Evolutionary conservation across 1,140 invertebrate genomes (phyloP).

Genomic region (Drosophila albomicans): DNA sequence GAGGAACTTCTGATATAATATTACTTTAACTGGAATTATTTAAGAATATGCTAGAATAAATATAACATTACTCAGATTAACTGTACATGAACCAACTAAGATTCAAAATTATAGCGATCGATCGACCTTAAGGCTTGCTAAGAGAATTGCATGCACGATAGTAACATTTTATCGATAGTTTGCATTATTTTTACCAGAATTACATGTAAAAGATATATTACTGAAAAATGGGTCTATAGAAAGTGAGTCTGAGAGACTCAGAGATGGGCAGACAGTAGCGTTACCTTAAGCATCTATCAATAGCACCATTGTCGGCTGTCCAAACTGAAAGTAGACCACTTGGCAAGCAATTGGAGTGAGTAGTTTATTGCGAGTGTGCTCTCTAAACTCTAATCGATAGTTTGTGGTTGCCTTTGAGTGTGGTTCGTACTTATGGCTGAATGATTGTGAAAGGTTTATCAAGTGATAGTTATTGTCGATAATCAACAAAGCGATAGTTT

Average conservation of each 20-base stretch:
- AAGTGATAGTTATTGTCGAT: background rate
- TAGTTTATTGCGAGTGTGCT: background rate
- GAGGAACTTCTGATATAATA: no score
- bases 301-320: background rate
- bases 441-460: background rate
- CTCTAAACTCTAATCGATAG: background rate
- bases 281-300: conserved; percentile 6
- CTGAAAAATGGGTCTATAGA: conserved; percentile 38
- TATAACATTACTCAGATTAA: no score
- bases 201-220: no score
- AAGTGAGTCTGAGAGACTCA: conserved; percentile 32
- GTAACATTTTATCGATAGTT: no score
- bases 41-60: no score
- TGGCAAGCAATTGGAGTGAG: conserved; percentile 2
- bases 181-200: no score
- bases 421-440: background rate
- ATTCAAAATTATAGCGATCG: no score
- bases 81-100: no score
- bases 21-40: no score
- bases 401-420: background rate
- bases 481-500: no score
- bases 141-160: no score
- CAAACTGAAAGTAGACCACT: conserved; percentile 7
- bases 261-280: background rate
- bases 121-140: no score